Percentiles rank a stretch among this genome's conserved stretches.
These are phyloP conservation scores for Spialia ferax DNA, from an alignment of 2,888 invertebrate species.

Conservation along the genomic window DNA sequence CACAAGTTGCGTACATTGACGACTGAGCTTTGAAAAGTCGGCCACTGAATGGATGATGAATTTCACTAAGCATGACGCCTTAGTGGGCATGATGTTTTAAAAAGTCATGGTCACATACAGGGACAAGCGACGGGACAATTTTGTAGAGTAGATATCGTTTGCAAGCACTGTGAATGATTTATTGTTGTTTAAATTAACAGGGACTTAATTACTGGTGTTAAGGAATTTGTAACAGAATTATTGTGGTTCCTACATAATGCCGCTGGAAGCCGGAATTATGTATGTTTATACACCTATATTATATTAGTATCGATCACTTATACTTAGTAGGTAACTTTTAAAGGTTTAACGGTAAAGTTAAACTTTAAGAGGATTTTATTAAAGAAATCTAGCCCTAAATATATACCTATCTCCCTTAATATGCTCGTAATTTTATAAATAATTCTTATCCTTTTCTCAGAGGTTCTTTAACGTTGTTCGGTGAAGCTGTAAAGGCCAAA, in stretches of 20 bases:
- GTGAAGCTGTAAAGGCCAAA: conserved; percentile 4
- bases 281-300: neutral
- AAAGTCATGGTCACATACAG: conserved; percentile 21
- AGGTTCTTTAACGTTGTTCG: neutral
- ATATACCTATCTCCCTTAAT: neutral
- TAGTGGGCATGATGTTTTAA: conserved; percentile 11
- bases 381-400: no score
- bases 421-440: neutral
- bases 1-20: conserved; percentile 83
- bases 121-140: neutral
- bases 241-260: no score
- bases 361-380: no score
- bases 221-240: no score
- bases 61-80: conserved; percentile 20
- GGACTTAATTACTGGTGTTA: neutral
- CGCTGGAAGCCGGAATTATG: neutral
- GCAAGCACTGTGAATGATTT: neutral
- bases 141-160: neutral
- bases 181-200: neutral
- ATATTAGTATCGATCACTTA: no score
- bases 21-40: conserved; percentile 61
- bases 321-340: no score
- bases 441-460: neutral
- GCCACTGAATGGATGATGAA: conserved; percentile 56
- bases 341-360: no score